A percentile compares a stretch with the other conserved stretches of the same genome.
Conservation (phyloP, 1,140 invertebrate species). For the Drosophila navojoa region DNA sequence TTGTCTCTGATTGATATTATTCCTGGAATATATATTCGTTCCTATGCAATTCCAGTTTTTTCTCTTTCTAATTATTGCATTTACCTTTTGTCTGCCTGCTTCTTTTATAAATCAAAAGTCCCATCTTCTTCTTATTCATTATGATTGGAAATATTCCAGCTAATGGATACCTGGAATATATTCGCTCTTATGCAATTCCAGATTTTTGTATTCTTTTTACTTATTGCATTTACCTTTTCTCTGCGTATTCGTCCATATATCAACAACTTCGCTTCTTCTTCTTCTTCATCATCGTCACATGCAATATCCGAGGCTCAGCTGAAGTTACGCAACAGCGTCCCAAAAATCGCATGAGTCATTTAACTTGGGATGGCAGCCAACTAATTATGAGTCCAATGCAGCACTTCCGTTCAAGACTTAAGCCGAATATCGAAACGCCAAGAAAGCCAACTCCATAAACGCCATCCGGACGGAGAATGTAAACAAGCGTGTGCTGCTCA, state of each 20-base stretch:
- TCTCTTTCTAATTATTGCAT: too few relatives aligned
- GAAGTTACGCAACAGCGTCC: constrained; percentile 51
- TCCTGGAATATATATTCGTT: not conserved
- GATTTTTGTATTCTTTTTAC: not conserved
- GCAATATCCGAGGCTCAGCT: constrained; percentile 29
- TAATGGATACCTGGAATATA: not conserved
- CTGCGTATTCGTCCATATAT: constrained; percentile 34
- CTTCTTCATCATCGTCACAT: constrained; percentile 16
- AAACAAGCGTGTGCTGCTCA: constrained; percentile 46
- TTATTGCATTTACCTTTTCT: constrained; percentile 15
- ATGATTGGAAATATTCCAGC: too few relatives aligned
- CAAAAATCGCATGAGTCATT: constrained; percentile 71
- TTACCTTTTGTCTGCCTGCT: too few relatives aligned
- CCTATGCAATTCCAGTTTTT: too few relatives aligned
- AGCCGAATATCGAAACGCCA: constrained; percentile 28
- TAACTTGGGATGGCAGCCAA: constrained; percentile 47
- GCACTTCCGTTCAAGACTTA: constrained; percentile 58
- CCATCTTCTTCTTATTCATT: too few relatives aligned
- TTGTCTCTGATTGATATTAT: not conserved
- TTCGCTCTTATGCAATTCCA: constrained; percentile 41
- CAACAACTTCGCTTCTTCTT: constrained; percentile 10
- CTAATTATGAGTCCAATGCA: constrained; percentile 67
- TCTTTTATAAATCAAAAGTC: too few relatives aligned
- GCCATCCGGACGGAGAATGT: constrained; percentile 23
- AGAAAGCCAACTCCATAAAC: constrained; percentile 42